phyloP scores from a whole-genome alignment of 2,888 invertebrate species.

The Dioctria linearis region DNA sequence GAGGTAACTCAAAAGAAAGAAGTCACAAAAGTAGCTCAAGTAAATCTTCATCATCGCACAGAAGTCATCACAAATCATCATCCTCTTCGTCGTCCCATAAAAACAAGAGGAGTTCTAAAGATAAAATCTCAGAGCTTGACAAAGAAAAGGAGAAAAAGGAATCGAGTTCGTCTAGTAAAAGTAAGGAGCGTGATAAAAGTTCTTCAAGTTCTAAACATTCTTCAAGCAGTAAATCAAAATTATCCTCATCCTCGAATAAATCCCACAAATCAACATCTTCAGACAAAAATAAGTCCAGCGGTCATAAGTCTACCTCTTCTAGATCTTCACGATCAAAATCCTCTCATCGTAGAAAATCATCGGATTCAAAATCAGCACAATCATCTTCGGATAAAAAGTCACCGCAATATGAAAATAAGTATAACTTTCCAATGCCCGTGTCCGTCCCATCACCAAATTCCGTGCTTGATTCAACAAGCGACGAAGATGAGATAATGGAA shows the following conservation, averaged over 20 bases:
- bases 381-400: conserved; percentile 60
- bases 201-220: conserved; percentile 55
- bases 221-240: conserved; percentile 21
- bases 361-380: not conserved
- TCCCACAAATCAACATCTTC: conserved; percentile 49
- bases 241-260: conserved; percentile 53
- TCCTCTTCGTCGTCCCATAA: conserved; percentile 54
- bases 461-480: conserved; percentile 64
- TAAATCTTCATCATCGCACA: conserved; percentile 41
- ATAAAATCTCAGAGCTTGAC: conserved; percentile 15
- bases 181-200: conserved; percentile 49
- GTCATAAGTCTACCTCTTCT: conserved; percentile 55
- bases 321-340: conserved; percentile 39
- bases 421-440: conserved; percentile 59
- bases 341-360: conserved; percentile 28
- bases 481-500: conserved; percentile 81
- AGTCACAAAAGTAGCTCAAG: conserved; percentile 4
- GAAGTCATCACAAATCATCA: conserved; percentile 14
- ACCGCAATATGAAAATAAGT: conserved; percentile 55
- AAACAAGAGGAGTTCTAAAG: conserved; percentile 8
- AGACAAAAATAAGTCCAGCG: not conserved
- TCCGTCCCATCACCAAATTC: conserved; percentile 58
- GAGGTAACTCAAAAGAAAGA: conserved; percentile 18
- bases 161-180: conserved; percentile 30
- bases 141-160: conserved; percentile 10